Evolutionary conservation across 2,113 vertebrate genomes (phyloP).

Genomic region (Todiramphus saurophagus): DNA sequence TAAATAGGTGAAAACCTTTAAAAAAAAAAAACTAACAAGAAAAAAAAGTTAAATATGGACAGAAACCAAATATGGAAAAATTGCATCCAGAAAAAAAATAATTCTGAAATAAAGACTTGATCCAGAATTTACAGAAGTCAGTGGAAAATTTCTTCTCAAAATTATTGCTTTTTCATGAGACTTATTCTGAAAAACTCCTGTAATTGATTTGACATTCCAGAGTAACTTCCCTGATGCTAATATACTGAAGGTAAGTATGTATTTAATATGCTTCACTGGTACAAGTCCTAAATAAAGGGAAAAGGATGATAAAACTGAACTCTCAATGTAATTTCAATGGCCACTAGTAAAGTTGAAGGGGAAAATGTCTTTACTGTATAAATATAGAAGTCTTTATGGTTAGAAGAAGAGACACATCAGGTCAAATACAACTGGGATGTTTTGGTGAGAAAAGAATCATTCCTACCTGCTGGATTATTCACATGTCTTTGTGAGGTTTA

Average conservation of each 20-base stretch:
- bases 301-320: neutral
- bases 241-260: neutral
- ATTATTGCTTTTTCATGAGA: neutral
- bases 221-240: neutral
- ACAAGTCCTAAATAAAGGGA: neutral
- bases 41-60: neutral
- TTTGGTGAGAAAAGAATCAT: neutral
- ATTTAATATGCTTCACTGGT: neutral
- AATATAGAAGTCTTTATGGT: neutral
- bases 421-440: neutral
- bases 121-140: neutral
- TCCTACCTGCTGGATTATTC: neutral
- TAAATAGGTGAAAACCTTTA: neutral
- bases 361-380: neutral
- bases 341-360: neutral
- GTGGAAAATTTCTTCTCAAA: neutral
- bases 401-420: neutral
- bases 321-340: neutral
- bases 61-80: neutral
- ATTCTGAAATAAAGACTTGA: neutral
- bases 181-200: neutral
- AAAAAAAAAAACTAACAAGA: too few species aligned
- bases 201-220: neutral
- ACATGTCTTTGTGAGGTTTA: neutral
- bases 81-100: neutral